Evolutionary conservation across 2,113 vertebrate genomes (phyloP).

Genomic region (Ceyx melanurus): DNA sequence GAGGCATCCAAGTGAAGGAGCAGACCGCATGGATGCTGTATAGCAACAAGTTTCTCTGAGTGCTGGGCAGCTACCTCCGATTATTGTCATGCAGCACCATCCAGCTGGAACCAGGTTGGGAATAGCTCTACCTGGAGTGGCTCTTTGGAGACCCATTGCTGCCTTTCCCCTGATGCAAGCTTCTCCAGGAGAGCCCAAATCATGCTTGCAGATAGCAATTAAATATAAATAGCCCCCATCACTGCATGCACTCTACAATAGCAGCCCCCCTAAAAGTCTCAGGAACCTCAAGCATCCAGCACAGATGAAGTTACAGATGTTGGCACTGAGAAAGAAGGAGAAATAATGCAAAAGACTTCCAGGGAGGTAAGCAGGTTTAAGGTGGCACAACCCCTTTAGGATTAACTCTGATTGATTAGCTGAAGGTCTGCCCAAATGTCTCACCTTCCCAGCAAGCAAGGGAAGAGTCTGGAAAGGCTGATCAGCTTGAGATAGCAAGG

Average conservation of each 20-base stretch:
- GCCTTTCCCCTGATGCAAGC: accelerated
- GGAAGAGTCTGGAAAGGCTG: not conserved
- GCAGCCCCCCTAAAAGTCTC: not conserved
- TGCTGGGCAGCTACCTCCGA: not conserved
- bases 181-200: not conserved
- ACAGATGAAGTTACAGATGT: accelerated
- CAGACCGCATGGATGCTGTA: not conserved
- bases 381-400: not conserved
- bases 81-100: not conserved
- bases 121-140: not conserved
- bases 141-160: not conserved
- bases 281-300: not conserved
- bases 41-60: not conserved
- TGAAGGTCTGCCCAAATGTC: accelerated
- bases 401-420: not conserved
- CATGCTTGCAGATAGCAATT: too few relatives aligned
- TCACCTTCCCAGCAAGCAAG: not conserved
- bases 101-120: not conserved
- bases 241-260: accelerated
- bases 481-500: not conserved
- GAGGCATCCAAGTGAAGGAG: not conserved
- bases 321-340: not conserved
- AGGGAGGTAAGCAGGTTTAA: not conserved
- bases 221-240: too few relatives aligned
- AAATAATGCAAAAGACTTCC: not conserved